Conservation (phyloP, 2,797 vertebrate species). For the Gymnothorax reevesii region DNA sequence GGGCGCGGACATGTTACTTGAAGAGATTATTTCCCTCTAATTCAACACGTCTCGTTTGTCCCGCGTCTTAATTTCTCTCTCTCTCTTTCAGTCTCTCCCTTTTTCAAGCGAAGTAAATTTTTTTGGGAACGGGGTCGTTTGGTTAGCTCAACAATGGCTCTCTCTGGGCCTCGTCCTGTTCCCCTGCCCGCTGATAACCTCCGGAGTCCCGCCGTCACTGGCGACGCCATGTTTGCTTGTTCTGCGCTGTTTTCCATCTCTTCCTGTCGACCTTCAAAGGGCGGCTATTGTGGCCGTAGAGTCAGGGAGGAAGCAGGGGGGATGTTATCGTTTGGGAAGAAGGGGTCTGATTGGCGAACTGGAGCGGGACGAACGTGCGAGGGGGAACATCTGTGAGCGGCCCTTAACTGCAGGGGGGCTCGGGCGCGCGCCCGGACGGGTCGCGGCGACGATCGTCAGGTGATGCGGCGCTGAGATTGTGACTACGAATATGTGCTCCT, state of each 20-base stretch:
- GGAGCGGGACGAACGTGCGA: not conserved
- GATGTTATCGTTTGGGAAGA: not conserved
- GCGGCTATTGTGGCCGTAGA: not conserved
- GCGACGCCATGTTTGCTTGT: slow-evolving; percentile 9
- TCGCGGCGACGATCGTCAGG: not conserved
- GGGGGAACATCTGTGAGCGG: not conserved
- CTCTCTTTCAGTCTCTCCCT: slow-evolving; percentile 50
- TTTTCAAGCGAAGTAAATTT: slow-evolving; percentile 60
- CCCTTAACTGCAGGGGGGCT: not conserved
- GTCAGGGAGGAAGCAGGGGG: not conserved
- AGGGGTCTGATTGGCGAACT: not conserved
- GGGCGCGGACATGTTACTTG: not conserved
- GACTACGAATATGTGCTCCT: not conserved
- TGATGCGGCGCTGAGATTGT: not conserved
- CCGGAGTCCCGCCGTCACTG: not conserved
- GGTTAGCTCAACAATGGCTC: slow-evolving; percentile 64
- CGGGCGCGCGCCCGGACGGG: not conserved
- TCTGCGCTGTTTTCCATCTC: not conserved
- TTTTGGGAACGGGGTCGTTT: slow-evolving; percentile 52
- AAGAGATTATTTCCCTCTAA: slow-evolving; percentile 45
- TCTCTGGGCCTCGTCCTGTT: slow-evolving; percentile 22
- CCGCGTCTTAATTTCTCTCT: slow-evolving; percentile 55
- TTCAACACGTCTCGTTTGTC: slow-evolving; percentile 49
- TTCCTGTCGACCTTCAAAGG: not conserved
- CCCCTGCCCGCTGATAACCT: slow-evolving; percentile 29